phyloP scores from a whole-genome alignment of 2,797 vertebrate species.

The Manis pentadactyla region DNA sequence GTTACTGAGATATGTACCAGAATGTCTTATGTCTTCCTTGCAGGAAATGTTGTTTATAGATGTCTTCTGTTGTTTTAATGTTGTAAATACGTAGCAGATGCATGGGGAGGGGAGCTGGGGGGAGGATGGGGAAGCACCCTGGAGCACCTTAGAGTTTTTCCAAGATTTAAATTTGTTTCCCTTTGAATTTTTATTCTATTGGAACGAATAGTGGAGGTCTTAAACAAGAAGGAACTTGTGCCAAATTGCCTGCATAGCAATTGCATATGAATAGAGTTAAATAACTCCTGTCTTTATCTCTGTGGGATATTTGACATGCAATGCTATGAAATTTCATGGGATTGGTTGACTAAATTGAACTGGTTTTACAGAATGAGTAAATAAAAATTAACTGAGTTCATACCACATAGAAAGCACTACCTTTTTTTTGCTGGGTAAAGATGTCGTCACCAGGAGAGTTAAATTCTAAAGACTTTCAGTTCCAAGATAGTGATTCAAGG shows the following conservation, averaged over 20 bases:
- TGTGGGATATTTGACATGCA: slow-evolving; percentile 62
- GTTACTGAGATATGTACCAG: slow-evolving; percentile 60
- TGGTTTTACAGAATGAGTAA: slow-evolving; percentile 74
- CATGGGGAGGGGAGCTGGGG: rapidly evolving
- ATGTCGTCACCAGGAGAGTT: slow-evolving; percentile 17
- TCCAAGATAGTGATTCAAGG: not conserved
- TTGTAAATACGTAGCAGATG: slow-evolving; percentile 59
- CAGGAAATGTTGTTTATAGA: slow-evolving; percentile 45
- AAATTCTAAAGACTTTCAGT: slow-evolving; percentile 1
- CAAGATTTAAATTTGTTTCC: slow-evolving; percentile 55
- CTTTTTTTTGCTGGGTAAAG: slow-evolving; percentile 56
- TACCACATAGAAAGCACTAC: slow-evolving; percentile 45
- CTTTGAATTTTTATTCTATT: slow-evolving; percentile 64
- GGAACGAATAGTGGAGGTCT: slow-evolving; percentile 49
- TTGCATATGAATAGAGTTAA: slow-evolving; percentile 17
- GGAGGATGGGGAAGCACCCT: not conserved
- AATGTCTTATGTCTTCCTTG: slow-evolving; percentile 47
- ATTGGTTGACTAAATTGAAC: slow-evolving; percentile 45
- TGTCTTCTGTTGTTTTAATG: slow-evolving; percentile 51
- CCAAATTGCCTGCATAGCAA: slow-evolving; percentile 35
- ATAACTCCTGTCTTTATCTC: slow-evolving; percentile 55
- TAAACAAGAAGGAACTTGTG: slow-evolving; percentile 45
- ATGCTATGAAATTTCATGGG: slow-evolving; percentile 68
- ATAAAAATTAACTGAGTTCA: slow-evolving; percentile 68
- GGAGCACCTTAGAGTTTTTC: slow-evolving; percentile 60